phyloP scores from a whole-genome alignment of 2,113 vertebrate species.

The Dissostichus mawsoni region DNA sequence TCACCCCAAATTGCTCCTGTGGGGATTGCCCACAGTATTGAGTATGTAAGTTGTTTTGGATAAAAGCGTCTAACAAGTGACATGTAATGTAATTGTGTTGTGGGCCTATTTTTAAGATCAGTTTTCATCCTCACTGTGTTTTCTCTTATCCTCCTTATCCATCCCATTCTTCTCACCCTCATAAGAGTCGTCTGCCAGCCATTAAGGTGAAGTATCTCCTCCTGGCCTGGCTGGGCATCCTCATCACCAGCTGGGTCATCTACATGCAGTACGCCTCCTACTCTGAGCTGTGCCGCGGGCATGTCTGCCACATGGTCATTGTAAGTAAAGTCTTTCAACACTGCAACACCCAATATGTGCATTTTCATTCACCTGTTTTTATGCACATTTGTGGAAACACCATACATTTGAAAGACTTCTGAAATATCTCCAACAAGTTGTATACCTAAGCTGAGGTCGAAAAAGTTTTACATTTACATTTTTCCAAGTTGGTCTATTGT shows the following conservation, averaged over 20 bases:
- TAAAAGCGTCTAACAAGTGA: too few relatives aligned
- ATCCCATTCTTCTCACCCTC: background rate
- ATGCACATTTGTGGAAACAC: too few relatives aligned
- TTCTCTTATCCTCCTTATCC: background rate
- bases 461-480: too few relatives aligned
- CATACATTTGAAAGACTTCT: too few relatives aligned
- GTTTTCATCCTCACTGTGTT: background rate
- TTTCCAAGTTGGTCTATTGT: too few relatives aligned
- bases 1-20: too few relatives aligned
- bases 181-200: conserved; percentile 90
- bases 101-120: background rate
- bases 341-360: background rate
- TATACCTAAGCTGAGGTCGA: too few relatives aligned
- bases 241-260: conserved; percentile 93
- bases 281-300: conserved; percentile 93
- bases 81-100: background rate
- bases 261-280: conserved; percentile 96
- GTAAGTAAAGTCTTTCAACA: conserved; percentile 85
- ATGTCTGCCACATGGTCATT: conserved; percentile 91
- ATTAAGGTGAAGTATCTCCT: conserved; percentile 95
- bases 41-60: too few relatives aligned
- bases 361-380: too few relatives aligned
- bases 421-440: too few relatives aligned
- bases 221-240: conserved; percentile 93
- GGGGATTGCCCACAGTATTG: too few relatives aligned